Conservation (phyloP, 2,888 invertebrate genomes). For the Tipula unca region DNA sequence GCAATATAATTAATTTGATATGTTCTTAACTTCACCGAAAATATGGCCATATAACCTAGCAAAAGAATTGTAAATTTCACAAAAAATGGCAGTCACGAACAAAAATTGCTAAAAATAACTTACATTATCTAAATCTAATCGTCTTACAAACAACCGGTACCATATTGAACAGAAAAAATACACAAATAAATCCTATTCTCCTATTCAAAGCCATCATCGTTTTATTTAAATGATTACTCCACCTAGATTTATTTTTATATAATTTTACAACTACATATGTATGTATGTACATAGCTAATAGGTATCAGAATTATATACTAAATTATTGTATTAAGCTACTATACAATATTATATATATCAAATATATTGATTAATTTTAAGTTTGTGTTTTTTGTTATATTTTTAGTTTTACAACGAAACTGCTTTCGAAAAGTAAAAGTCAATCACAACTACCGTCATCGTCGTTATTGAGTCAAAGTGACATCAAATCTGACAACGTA, state of each 20-base stretch:
- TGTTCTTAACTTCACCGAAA: not conserved
- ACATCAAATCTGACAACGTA: not conserved
- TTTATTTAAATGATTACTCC: not conserved
- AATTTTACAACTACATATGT: not conserved
- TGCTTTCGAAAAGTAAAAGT: constrained; percentile 42
- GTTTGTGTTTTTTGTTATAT: constrained; percentile 22
- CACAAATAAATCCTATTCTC: not conserved
- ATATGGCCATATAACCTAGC: not conserved
- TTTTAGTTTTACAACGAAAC: constrained; percentile 30
- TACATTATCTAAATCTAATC: not conserved
- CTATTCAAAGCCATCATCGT: not conserved
- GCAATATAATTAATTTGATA: not conserved
- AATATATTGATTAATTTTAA: not conserved
- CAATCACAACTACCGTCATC: constrained; percentile 34
- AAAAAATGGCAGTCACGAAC: not conserved
- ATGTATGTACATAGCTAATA: too few species aligned
- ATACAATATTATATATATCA: not conserved
- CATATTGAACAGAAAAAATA: not conserved
- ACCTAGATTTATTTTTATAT: not conserved
- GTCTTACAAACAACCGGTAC: not conserved
- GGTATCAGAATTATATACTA: not conserved
- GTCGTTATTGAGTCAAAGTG: constrained; percentile 23
- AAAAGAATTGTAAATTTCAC: not conserved
- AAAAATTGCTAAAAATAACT: not conserved
- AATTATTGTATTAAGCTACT: not conserved